Evolutionary conservation across 1,140 invertebrate genomes (phyloP).

Genomic region (Microplitis mediator): DNA sequence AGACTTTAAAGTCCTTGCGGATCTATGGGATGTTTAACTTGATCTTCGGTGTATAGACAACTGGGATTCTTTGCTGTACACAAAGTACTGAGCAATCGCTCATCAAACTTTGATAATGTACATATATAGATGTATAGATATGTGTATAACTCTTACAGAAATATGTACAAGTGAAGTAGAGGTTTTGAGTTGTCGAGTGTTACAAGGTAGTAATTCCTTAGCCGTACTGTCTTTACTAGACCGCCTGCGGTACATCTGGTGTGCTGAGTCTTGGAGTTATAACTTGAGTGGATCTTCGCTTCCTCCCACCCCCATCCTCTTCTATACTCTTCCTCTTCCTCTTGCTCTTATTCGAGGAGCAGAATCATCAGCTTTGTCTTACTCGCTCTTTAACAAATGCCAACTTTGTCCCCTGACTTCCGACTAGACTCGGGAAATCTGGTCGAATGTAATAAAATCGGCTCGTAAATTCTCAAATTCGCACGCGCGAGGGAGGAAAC

Average conservation of each 20-base stretch:
- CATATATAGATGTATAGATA: neutral
- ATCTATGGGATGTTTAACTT: slow-evolving; percentile 10
- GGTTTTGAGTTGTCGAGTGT: slow-evolving; percentile 30
- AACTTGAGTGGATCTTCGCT: slow-evolving; percentile 9
- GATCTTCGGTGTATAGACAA: too few relatives aligned
- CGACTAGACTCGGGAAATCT: slow-evolving; percentile 17
- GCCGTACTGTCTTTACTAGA: slow-evolving; percentile 19
- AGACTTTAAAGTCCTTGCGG: neutral
- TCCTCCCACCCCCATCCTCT: neutral
- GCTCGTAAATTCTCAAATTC: slow-evolving; percentile 39
- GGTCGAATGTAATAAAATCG: slow-evolving; percentile 37
- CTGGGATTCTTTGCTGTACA: neutral
- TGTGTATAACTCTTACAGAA: neutral
- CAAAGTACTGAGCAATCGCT: neutral
- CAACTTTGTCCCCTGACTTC: neutral
- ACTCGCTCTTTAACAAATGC: neutral
- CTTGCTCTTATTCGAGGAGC: too few relatives aligned
- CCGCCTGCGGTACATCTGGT: slow-evolving; percentile 47
- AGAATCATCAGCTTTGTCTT: neutral
- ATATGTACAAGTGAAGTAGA: slow-evolving; percentile 5
- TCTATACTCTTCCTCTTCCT: neutral
- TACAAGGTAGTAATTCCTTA: slow-evolving; percentile 15
- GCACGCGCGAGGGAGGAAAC: neutral
- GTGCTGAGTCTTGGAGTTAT: slow-evolving; percentile 33
- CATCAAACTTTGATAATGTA: too few relatives aligned